These are phyloP conservation scores for Plagiodera versicolora DNA, from an alignment of 2,888 invertebrate species.

Conservation along the genomic window DNA sequence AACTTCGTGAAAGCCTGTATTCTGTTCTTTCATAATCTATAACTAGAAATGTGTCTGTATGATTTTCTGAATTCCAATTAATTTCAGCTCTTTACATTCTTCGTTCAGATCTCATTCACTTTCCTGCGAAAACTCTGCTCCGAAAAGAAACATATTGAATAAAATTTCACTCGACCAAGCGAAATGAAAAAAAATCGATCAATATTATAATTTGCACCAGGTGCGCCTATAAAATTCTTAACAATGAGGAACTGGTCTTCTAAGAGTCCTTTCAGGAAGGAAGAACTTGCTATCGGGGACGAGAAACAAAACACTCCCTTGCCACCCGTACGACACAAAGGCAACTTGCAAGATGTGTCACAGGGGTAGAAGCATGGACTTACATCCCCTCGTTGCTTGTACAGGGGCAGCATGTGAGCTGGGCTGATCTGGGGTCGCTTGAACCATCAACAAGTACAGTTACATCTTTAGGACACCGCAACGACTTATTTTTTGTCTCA, in stretches of 20 bases:
- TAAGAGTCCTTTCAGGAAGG: constrained; percentile 34
- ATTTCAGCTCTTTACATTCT: no score
- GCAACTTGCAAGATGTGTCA: constrained; percentile 38
- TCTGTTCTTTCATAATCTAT: no score
- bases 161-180: neutral
- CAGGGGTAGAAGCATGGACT: neutral
- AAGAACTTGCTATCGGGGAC: constrained; percentile 36
- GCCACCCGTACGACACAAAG: constrained; percentile 36
- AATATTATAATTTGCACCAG: constrained; percentile 7
- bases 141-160: neutral
- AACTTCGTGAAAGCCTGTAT: no score
- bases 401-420: neutral
- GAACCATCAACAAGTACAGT: no score
- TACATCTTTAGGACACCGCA: no score
- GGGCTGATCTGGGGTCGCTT: neutral
- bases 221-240: constrained; percentile 12
- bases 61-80: no score
- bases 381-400: neutral
- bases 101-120: no score
- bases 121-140: no score
- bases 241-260: constrained; percentile 30
- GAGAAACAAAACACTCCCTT: constrained; percentile 37
- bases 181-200: neutral
- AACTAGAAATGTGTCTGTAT: no score
- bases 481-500: no score